Evolutionary conservation across 2,888 invertebrate species (phyloP), one percentile per base, ranked within the genome.

Genomic region (Apamea epomidion): DNA sequence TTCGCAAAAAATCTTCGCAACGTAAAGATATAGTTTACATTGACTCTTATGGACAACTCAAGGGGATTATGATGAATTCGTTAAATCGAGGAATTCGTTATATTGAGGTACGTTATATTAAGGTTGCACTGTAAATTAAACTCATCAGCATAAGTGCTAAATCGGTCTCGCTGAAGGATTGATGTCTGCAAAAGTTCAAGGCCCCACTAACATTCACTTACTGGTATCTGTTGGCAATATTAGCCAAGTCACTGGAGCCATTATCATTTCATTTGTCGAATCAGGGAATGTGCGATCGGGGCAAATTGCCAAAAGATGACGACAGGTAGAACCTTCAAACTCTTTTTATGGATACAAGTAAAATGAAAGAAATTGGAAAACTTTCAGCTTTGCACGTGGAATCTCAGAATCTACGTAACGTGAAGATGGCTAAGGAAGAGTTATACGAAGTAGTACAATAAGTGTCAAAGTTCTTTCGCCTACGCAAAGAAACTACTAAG

Each of bases 191-290:
- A 73, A 71, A 78, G 78, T 86, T 84, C 83, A 84, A 88, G 88
- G 80, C 71, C 14, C 32, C 32, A 65, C 65, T 67, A 76, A 68
- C 62, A 32, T 65, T 72, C 32, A 72, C 68, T 74, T 73, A 78
- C 68, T 62, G 72, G 70, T 80, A 76, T 84, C 75, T 82, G 76
- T 87, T 81, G 74, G 67, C 82, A 88, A 78, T 80, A 74, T n/a
- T 64, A 67, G 83, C 76, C 58, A 69, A 78, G 74, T 82, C 76
- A 82, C 81, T 74, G 74, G 10, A 67, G 72, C 76, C 64, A 71
- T 81, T 80, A n/a, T 68, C 58, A 64, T 82, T 74, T 72, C 75
- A 80, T 81, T 83, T 71, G 58, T 78, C 73, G 70, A 71, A 51
- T 74, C 70, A 32, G 68, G 51, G 48, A n/a, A 71, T 54, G 42